These are phyloP conservation scores for Oncorhynchus clarkii DNA, from an alignment of 2,113 vertebrate species.

Conservation along the genomic window DNA sequence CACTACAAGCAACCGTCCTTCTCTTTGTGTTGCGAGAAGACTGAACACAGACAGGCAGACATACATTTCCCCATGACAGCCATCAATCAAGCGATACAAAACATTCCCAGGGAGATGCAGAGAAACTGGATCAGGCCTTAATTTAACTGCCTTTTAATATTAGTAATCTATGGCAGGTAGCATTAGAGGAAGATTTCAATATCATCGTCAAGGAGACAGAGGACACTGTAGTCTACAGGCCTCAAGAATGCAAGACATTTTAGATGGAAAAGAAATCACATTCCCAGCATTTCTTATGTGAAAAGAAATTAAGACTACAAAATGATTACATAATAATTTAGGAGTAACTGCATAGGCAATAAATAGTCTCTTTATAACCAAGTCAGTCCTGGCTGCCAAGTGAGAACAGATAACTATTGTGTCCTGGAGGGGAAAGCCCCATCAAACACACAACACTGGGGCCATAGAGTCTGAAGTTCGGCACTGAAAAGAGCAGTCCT, in stretches of 20 bases:
- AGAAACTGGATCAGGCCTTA: conserved; percentile 12
- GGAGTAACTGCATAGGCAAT: not conserved
- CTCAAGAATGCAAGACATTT: conserved; percentile 21
- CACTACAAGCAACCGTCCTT: no score
- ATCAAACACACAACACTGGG: not conserved
- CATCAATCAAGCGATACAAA: not conserved
- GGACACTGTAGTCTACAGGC: conserved; percentile 3
- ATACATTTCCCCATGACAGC: no score
- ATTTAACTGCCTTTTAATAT: conserved; percentile 25
- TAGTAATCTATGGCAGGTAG: conserved; percentile 14
- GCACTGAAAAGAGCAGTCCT: not conserved
- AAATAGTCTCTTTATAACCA: conserved; percentile 6
- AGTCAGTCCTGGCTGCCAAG: not conserved
- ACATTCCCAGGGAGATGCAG: not conserved
- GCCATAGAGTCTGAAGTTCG: not conserved
- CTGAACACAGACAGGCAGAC: no score
- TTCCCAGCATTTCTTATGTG: not conserved
- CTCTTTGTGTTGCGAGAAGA: no score
- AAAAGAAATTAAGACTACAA: conserved; percentile 14
- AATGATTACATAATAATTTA: conserved; percentile 31
- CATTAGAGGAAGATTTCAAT: conserved; percentile 21
- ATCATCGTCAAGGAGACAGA: conserved; percentile 47
- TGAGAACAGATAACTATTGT: not conserved
- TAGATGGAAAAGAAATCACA: conserved; percentile 8
- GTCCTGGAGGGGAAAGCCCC: not conserved